Evolutionary conservation across 2,113 vertebrate genomes (phyloP), one percentile per base, ranked within the genome.

Genomic region (Sakesphorus luctuosus): DNA sequence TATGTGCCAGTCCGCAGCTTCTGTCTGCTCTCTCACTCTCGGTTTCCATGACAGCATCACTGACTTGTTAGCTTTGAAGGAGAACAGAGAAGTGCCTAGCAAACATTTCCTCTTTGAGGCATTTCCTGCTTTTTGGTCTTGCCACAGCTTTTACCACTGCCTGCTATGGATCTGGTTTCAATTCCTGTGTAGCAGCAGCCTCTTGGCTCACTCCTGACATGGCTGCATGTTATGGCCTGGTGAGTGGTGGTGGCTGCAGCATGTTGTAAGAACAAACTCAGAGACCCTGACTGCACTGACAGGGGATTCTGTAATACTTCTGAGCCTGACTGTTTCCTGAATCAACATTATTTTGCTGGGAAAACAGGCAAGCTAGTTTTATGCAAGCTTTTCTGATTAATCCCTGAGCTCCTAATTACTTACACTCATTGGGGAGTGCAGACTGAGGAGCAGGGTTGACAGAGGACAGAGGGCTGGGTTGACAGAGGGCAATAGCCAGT

Each of bases 41-140:
- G 0, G 84, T 96, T 97, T 85, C 95, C 89, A 91, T 97, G 95
- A n/a, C 94, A 89, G 90, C 72, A 4, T 23, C 15, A 23, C 53
- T 80, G 86, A 71, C 38, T 85, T 69, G 73, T 58, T 83, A 6
- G 13, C 26, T 18, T n/a, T 0, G 0, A 72, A 69, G 67, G n/a
- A 86, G 69, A 87, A 56, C 4, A 35, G 92, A 83, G 84, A 93
- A 93, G 72, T 75, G 44, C 59, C 47, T 35, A 62, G 50, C 72
- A 84, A 87, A 85, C 18, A 12, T 84, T 90, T 97, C 82, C 87
- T 86, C 61, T 91, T 65, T 66, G 68, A 53, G 69, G 85, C 65
- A 55, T 87, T 94, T 91, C 82, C 61, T 85, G 74, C 61, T 55
- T 53, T 36, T 59, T 77, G 36, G 15, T 72, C 14, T 84, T 33